Conservation (phyloP, 2,797 vertebrate genomes). For the Trematomus bernacchii region DNA sequence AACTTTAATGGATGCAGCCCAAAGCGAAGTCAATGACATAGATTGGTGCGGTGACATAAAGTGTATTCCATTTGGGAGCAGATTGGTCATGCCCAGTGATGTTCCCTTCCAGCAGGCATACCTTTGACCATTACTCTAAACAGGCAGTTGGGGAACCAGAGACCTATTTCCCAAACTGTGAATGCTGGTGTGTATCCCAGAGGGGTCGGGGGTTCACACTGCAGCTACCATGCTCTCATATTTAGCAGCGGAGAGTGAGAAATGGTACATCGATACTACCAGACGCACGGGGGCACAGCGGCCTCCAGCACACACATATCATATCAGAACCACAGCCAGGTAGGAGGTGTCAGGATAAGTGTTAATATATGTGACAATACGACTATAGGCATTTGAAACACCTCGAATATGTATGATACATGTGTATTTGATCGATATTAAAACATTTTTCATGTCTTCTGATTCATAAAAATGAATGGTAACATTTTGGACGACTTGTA, state of each 20-base stretch:
- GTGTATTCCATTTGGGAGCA: slow-evolving; percentile 82
- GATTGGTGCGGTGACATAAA: slow-evolving; percentile 81
- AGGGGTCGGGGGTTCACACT: slow-evolving; percentile 74
- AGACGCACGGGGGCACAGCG: slow-evolving; percentile 43
- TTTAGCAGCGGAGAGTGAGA: slow-evolving; percentile 73
- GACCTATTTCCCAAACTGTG: slow-evolving; percentile 70
- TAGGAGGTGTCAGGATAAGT: slow-evolving; percentile 43
- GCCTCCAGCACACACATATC: slow-evolving; percentile 62
- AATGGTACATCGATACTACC: slow-evolving; percentile 74
- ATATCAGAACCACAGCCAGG: slow-evolving; percentile 51
- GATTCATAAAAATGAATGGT: neutral
- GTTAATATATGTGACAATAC: slow-evolving; percentile 22
- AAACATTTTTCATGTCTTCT: slow-evolving; percentile 3
- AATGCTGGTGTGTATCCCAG: slow-evolving; percentile 63
- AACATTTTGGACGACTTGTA: neutral
- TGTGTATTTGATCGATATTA: slow-evolving; percentile 20
- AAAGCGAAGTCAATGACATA: slow-evolving; percentile 78
- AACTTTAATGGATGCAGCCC: slow-evolving; percentile 66
- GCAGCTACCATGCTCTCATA: slow-evolving; percentile 66
- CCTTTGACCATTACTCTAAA: slow-evolving; percentile 80
- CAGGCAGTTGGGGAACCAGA: slow-evolving; percentile 72
- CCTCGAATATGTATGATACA: neutral
- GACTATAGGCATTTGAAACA: slow-evolving; percentile 11
- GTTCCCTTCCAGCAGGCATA: slow-evolving; percentile 74
- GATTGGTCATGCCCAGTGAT: slow-evolving; percentile 80